Evolutionary conservation across 2,888 invertebrate genomes (phyloP), one percentile per base, ranked within the genome.

Genomic region (Heliconius sara): DNA sequence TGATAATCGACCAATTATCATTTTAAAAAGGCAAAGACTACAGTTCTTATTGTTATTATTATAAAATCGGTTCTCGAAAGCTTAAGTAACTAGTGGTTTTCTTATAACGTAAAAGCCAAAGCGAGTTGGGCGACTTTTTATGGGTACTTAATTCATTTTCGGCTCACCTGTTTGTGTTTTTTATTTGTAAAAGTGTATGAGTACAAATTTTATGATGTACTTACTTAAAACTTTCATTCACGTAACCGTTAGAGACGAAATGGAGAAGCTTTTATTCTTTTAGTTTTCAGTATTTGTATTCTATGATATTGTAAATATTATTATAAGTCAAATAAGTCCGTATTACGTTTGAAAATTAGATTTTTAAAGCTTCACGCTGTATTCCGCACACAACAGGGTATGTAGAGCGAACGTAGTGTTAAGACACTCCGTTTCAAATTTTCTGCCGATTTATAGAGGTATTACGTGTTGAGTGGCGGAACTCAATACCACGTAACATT

Each of bases 1-100:
- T 88, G 87, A 89, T 88, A 89, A 87, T 85, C 81, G 80, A 85
- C 83, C 87, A 91, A 91, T 90, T 91, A 91, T 88, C 88, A 86
- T 86, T 89, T 88, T 87, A 85, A 86, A 87, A 88, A 86, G 84
- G 84, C 87, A 79, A 75, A 65, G 43, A 74, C 81, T 77, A 87
- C 88, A 68, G 84, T 82, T 85, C 85, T 83, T 84, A 86, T 89
- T 89, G 86, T 89, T 89, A 87, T 89, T 89, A 86, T 89, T 89
- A 87, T 88, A 84, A 87, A 86, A 86, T 85, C 87, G 84, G 86
- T 87, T 87, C 85, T 84, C 80, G 84, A 81, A 84, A 80, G 83
- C 88, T 88, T 84, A 85, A 85, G 87, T 84, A 85, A 77, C 84
- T 84, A 76, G 67, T 77, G 73, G 52, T 70, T 76, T 65, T 65